Base-by-base conservation (phyloP, 1,140 invertebrate species). In the Drosophila triauraria region DNA sequence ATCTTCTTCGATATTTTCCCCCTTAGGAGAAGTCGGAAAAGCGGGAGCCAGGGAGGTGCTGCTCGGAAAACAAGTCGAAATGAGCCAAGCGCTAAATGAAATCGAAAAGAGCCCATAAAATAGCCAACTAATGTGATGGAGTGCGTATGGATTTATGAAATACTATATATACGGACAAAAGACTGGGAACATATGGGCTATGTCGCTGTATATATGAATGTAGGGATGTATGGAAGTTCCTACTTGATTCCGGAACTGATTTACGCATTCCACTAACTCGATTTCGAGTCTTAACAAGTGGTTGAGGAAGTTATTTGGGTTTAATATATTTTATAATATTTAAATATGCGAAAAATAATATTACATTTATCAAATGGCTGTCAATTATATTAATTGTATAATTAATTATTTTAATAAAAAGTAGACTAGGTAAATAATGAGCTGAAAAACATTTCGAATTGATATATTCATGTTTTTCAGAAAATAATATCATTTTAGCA, bases 121-220 rank as follows among this genome's bases (percentile, higher is more conserved):
- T 78, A 78, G 46, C 54, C 57, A 71, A 78, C 65, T 78, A 78
- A 78, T 78, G 65, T 56, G 75, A 60, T 58, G 59, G 75, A 76
- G 75, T 77, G 61, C 74, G 54, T 68, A 76, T 75, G 43, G 54
- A 71, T 78, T 78, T 78, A 78, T 78, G 64, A 78, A 78, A 78
- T 59, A 76, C 67, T 56, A 57, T 59, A 69, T 57, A 59, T 48
- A 48, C n/a, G 20, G 6, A 70, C 54, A 25, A 38, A 46, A 46
- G 8, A 17, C 27, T 35, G 65, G 35, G 4, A 69, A 38, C 67
- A 69, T 53, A 69, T 53, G 65, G 50, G 32, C 32, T 10, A 56
- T n/a, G 20, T 56, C 53, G n/a, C 7, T n/a, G 3, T 43, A 9
- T 13, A 15, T 47, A 38, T 46, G 25, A n/a, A 35, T 38, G 43